Percentiles rank a stretch among this genome's conserved stretches.
Conservation (phyloP, 2,797 vertebrate genomes). For the Glyptemys insculpta region DNA sequence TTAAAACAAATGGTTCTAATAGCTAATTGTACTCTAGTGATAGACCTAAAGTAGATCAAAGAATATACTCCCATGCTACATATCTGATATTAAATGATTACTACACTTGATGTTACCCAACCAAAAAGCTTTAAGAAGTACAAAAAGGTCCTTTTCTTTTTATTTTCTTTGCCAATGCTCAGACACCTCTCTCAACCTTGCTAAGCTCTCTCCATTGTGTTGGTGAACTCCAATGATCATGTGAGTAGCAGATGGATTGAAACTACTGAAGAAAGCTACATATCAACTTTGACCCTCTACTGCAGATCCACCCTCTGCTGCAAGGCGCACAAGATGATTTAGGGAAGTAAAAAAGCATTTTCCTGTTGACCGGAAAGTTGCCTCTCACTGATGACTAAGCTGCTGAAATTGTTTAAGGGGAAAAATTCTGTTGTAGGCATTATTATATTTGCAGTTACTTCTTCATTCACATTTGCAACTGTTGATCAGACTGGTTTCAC, state of each 20-base stretch:
- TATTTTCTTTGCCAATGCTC: neutral
- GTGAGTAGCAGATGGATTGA: neutral
- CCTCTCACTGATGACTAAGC: neutral
- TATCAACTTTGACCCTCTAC: neutral
- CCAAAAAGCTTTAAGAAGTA: neutral
- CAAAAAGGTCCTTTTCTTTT: neutral
- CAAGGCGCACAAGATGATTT: neutral
- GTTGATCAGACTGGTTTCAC: neutral
- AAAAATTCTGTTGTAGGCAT: neutral
- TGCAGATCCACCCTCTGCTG: neutral
- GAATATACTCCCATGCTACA: neutral
- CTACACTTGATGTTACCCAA: neutral
- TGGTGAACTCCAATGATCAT: neutral
- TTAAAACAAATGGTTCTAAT: neutral
- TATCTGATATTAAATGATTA: neutral
- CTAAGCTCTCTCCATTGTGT: fast-evolving
- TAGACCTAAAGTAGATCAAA: neutral
- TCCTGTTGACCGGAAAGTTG: neutral
- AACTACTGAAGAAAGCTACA: neutral
- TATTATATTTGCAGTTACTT: neutral
- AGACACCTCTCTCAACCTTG: neutral
- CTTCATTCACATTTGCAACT: neutral
- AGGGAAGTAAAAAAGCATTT: neutral
- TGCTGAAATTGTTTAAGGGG: neutral
- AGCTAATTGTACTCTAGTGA: neutral